These are phyloP conservation scores for Gambusia holbrooki DNA, from an alignment of 2,113 vertebrate genomes.

Conservation along the genomic window DNA sequence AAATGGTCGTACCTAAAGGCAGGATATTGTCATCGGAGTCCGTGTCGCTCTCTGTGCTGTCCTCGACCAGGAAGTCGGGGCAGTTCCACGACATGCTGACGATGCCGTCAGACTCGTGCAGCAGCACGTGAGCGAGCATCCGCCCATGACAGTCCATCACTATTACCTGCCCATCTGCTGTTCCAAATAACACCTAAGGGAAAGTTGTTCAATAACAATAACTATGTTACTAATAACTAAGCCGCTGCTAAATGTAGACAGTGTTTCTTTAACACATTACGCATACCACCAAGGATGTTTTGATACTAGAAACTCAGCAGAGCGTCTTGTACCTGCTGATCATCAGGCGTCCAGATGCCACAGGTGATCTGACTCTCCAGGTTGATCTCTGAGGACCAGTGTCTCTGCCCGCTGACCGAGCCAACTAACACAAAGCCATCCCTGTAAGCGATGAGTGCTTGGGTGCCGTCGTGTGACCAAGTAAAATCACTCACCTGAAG, in stretches of 20 bases:
- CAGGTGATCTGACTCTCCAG: constrained; percentile 98
- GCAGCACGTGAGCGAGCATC: constrained; percentile 95
- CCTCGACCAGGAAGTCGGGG: constrained; percentile 95
- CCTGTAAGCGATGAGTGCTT: constrained; percentile 96
- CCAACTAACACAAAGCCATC: constrained; percentile 98
- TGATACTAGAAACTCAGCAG: neutral
- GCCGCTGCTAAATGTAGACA: constrained; percentile 7
- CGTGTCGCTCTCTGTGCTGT: constrained; percentile 97
- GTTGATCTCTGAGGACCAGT: constrained; percentile 99
- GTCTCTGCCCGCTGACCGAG: constrained; percentile 97
- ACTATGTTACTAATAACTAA: neutral
- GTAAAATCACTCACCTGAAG: constrained; percentile 96
- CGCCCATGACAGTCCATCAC: constrained; percentile 99
- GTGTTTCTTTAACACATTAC: neutral
- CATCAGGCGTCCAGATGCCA: constrained; percentile 99
- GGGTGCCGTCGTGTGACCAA: constrained; percentile 98
- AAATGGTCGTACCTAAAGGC: constrained; percentile 84
- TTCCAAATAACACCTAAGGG: constrained; percentile 94
- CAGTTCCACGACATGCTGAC: constrained; percentile 99
- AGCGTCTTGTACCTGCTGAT: constrained; percentile 88
- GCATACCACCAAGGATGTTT: neutral
- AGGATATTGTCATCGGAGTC: constrained; percentile 92
- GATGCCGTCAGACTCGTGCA: constrained; percentile 95
- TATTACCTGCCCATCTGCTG: constrained; percentile 98
- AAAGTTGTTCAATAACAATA: constrained; percentile 1